phyloP scores from a whole-genome alignment of 2,113 vertebrate genomes.

The Rhynchomys soricoides region DNA sequence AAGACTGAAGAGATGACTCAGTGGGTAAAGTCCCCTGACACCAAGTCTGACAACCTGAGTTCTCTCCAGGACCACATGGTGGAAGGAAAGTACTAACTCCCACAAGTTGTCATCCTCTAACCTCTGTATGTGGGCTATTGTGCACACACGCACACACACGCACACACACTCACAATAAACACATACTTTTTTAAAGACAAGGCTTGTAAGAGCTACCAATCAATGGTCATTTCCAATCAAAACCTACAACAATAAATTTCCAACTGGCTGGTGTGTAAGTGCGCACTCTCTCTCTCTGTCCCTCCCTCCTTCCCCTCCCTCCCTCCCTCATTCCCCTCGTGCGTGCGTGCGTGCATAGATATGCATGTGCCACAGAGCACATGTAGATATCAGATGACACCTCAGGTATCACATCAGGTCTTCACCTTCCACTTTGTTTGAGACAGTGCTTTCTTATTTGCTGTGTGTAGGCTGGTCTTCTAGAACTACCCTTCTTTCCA shows the following conservation, averaged over 20 bases:
- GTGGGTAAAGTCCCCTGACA: neutral
- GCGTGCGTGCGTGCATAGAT: neutral
- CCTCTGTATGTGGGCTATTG: neutral
- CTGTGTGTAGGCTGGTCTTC: neutral
- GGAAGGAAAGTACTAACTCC: neutral
- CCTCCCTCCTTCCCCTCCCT: too few species aligned
- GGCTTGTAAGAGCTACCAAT: neutral
- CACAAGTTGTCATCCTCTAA: neutral
- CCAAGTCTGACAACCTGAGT: neutral
- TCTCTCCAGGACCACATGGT: neutral
- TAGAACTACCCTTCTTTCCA: neutral
- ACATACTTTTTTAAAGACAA: neutral
- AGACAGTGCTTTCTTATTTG: neutral
- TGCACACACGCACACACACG: neutral
- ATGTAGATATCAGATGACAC: neutral
- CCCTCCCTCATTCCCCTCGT: neutral
- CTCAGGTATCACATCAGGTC: neutral
- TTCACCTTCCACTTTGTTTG: neutral
- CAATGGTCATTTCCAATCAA: neutral
- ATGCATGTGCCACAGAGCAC: neutral
- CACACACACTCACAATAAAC: neutral
- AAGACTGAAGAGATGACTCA: neutral
- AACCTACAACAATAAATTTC: neutral
- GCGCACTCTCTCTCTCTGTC: too few species aligned
- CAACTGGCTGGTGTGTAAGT: neutral